phyloP scores from a whole-genome alignment of 2,888 invertebrate genomes.

The Pammene aurita region DNA sequence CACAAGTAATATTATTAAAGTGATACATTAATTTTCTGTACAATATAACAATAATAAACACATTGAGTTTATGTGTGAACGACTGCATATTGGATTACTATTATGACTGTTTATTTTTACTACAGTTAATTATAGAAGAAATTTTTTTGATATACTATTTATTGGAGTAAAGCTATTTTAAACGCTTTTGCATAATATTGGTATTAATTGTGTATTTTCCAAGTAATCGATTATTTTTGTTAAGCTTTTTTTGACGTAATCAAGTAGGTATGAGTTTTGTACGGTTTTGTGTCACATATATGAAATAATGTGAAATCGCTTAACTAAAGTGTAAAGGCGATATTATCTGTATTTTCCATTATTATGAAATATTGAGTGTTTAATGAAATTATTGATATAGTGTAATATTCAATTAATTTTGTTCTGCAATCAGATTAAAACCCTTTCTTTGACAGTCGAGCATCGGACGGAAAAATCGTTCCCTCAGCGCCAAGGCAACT shows the following conservation, averaged over 20 bases:
- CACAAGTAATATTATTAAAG: not conserved
- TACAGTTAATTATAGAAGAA: constrained; percentile 47
- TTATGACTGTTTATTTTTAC: constrained; percentile 36
- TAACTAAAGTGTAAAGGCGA: too few species aligned
- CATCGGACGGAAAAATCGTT: too few species aligned
- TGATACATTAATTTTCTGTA: not conserved
- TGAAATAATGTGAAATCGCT: not conserved
- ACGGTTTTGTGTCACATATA: not conserved
- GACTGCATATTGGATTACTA: too few species aligned
- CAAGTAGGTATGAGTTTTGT: constrained; percentile 4
- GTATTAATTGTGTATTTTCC: constrained; percentile 36
- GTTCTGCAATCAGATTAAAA: too few species aligned
- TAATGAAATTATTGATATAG: too few species aligned
- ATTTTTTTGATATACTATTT: constrained; percentile 59
- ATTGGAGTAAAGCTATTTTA: constrained; percentile 49
- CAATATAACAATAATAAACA: constrained; percentile 12
- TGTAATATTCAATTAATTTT: too few species aligned
- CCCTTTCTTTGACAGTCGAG: too few species aligned
- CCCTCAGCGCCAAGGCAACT: too few species aligned
- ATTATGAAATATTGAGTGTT: too few species aligned
- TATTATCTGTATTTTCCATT: too few species aligned
- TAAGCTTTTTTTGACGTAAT: not conserved
- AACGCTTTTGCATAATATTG: constrained; percentile 40
- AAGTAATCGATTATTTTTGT: constrained; percentile 13
- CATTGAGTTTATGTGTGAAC: constrained; percentile 5